phyloP scores from a whole-genome alignment of 2,797 vertebrate species.

The Sitta carolinensis region DNA sequence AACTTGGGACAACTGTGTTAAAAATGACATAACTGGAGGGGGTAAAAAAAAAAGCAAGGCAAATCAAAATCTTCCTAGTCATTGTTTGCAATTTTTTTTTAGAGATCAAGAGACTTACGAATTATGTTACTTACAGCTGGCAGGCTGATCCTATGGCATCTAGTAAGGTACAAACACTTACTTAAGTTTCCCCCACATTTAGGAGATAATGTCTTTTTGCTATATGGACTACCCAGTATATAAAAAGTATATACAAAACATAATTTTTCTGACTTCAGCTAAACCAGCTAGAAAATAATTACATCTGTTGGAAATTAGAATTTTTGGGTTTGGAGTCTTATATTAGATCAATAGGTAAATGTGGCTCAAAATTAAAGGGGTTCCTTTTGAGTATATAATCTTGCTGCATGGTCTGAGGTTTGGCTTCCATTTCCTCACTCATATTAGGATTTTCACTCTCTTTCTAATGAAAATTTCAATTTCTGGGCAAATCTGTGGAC shows the following conservation, averaged over 20 bases:
- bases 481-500: neutral
- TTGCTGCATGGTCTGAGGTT: neutral
- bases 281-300: neutral
- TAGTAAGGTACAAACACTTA: neutral
- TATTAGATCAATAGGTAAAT: neutral
- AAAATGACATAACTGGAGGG: neutral
- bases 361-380: neutral
- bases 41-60: accelerated
- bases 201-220: neutral
- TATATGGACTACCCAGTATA: neutral
- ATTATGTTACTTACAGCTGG: neutral
- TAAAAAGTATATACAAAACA: neutral
- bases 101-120: neutral
- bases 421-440: neutral
- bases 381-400: neutral
- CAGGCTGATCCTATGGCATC: neutral
- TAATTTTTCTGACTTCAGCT: neutral
- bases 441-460: neutral
- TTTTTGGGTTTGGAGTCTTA: neutral
- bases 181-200: neutral
- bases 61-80: neutral
- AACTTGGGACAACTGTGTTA: neutral
- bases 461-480: neutral
- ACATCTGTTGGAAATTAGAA: neutral
- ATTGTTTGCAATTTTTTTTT: neutral